Base-by-base conservation (phyloP, 2,113 vertebrate genomes). In the Arizona elegans region DNA sequence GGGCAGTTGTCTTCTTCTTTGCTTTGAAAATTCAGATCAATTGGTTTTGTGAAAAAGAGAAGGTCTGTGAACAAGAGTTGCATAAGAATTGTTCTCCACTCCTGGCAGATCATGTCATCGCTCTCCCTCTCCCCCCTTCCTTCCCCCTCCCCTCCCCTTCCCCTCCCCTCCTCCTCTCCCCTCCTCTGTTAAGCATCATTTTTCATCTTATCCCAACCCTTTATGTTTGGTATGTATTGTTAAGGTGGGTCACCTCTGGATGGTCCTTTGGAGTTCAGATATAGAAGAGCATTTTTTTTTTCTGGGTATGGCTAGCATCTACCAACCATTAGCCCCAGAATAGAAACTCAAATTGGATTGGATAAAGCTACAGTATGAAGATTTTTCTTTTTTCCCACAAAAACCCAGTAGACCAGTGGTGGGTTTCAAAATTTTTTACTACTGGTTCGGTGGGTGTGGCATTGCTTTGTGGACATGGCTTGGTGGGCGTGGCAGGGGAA, bases 41-140 rank as follows among this genome's bases (percentile, higher is more conserved):
- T 13, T 29, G 59, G 38, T 3, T 33, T 43, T 33, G 2, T 15
- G 0, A 0, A 33, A 13, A 43, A 29, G 29, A 17, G 12, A 56
- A 38, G 2, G 26, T 26, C 5, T 7, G 47, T 47, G 24, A 2
- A 12, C 6, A 2, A 1, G 0, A 0, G 58, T 89, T n/a, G 1
- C 21, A 24, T 3, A 15, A 13, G 5, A 29, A 24, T 87, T 87
- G 47, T 53, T 29, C 10, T 50, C 50, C 13, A 8, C 23, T 87
- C 47, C 50, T 15, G 23, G 17, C 13, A 52, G 23, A 24, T 87
- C 21, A 24, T 52, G 47, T 87, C 15, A 81, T 81, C 1, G 17
- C 75, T 43, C 33, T 43, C 38, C 5, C 1, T n/a, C 19, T 43
- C 81, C 9, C 7, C 23, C 21, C 10, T 53, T 11, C 52, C 52